Conservation (phyloP, 1,140 invertebrate genomes). For the Psix sp. region DNA sequence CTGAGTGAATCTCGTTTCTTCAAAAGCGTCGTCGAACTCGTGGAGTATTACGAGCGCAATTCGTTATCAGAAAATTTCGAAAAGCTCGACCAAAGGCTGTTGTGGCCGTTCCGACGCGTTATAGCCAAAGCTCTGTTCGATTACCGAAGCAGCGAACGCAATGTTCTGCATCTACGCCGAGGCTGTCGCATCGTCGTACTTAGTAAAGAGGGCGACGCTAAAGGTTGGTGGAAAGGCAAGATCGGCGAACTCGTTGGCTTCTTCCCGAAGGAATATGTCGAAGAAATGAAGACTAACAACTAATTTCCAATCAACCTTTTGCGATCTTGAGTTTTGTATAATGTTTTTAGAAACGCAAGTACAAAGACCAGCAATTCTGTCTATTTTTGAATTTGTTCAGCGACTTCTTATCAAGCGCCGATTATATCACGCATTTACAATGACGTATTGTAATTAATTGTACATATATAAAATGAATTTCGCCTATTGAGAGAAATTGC, state of each 20-base stretch:
- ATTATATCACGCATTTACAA: conserved; percentile 1
- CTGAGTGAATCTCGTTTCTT: conserved; percentile 94
- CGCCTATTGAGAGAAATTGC: not conserved
- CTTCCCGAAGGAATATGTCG: conserved; percentile 82
- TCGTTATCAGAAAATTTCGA: conserved; percentile 94
- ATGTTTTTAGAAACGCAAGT: not conserved
- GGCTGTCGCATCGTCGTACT: conserved; percentile 88
- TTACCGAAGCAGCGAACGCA: conserved; percentile 84
- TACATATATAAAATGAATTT: no score
- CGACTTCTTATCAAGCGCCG: no score
- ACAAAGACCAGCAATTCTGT: conserved; percentile 7
- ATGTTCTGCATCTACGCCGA: conserved; percentile 86
- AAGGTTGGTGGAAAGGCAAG: conserved; percentile 90
- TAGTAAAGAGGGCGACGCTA: conserved; percentile 86
- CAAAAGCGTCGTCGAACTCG: conserved; percentile 90
- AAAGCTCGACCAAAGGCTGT: conserved; percentile 84
- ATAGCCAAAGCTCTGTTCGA: conserved; percentile 86
- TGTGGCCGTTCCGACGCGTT: conserved; percentile 86
- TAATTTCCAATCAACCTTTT: conserved; percentile 45
- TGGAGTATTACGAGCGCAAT: conserved; percentile 92
- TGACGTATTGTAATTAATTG: conserved; percentile 23
- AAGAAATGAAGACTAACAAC: conserved; percentile 68
- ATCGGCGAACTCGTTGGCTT: conserved; percentile 81
- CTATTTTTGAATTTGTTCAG: conserved; percentile 8
- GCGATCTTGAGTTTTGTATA: conserved; percentile 33